A percentile compares a stretch with the other conserved stretches of the same genome.
Conservation (phyloP, 2,113 vertebrate species). For the Chionis minor region DNA sequence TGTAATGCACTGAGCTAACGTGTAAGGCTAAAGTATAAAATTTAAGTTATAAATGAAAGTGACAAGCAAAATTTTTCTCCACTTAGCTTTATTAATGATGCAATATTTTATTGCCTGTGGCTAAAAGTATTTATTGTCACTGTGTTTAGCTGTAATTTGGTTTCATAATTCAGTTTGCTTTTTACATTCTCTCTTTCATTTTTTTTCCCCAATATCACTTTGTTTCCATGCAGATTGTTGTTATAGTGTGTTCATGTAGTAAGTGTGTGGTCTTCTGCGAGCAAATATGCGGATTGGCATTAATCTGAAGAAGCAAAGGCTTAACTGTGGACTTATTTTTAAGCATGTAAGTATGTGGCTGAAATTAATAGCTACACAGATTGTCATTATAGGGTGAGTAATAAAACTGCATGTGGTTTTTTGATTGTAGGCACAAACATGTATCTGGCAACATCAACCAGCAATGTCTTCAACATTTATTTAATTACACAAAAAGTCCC, state of each 20-base stretch:
- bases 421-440: not conserved
- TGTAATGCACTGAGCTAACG: conserved; percentile 56
- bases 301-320: not conserved
- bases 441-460: not conserved
- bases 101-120: conserved; percentile 60
- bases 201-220: not conserved
- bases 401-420: not conserved
- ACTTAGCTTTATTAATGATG: conserved; percentile 63
- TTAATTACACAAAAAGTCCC: not conserved
- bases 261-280: not conserved
- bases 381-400: not conserved
- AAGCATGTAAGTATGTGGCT: not conserved
- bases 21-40: conserved; percentile 60
- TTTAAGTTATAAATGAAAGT: conserved; percentile 69
- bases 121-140: conserved; percentile 58
- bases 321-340: not conserved
- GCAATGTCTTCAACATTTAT: not conserved
- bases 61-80: conserved; percentile 66
- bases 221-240: not conserved
- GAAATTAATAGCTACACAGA: not conserved
- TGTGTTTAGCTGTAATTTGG: conserved; percentile 36
- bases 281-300: not conserved
- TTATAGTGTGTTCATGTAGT: not conserved
- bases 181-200: not conserved
- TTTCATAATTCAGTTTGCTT: conserved; percentile 44